Conservation (phyloP, 2,888 invertebrate genomes). For the Notodonta dromedarius region DNA sequence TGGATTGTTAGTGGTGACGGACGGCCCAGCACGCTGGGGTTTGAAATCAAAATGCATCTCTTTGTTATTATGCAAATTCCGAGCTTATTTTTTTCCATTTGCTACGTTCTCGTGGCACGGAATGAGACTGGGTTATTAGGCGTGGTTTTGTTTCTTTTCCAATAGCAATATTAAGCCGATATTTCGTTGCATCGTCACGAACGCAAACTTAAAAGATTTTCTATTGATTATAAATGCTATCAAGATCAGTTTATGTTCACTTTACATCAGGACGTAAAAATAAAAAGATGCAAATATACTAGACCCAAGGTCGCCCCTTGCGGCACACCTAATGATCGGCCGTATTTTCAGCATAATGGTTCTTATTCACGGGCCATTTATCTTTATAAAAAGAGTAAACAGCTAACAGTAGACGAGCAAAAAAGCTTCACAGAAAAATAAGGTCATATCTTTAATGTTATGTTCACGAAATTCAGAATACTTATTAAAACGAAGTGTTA, state of each 20-base stretch:
- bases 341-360: constrained; percentile 33
- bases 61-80: constrained; percentile 57
- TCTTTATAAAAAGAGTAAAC: constrained; percentile 43
- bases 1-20: constrained; percentile 47
- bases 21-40: constrained; percentile 41
- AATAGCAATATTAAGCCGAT: constrained; percentile 23
- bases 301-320: constrained; percentile 40
- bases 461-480: constrained; percentile 35
- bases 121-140: constrained; percentile 38
- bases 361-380: constrained; percentile 46
- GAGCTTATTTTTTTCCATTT: constrained; percentile 36
- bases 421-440: constrained; percentile 40
- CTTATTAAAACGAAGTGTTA: constrained; percentile 7
- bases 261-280: not conserved
- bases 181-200: constrained; percentile 48
- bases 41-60: constrained; percentile 60
- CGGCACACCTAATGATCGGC: constrained; percentile 36
- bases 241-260: not conserved
- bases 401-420: constrained; percentile 28
- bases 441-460: constrained; percentile 33
- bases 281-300: constrained; percentile 22
- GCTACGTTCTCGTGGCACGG: constrained; percentile 38
- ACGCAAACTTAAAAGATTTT: constrained; percentile 13
- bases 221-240: not conserved
- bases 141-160: constrained; percentile 22